Evolutionary conservation across 1,140 invertebrate species (phyloP).

Genomic region (Stegodyphus mimosarum): DNA sequence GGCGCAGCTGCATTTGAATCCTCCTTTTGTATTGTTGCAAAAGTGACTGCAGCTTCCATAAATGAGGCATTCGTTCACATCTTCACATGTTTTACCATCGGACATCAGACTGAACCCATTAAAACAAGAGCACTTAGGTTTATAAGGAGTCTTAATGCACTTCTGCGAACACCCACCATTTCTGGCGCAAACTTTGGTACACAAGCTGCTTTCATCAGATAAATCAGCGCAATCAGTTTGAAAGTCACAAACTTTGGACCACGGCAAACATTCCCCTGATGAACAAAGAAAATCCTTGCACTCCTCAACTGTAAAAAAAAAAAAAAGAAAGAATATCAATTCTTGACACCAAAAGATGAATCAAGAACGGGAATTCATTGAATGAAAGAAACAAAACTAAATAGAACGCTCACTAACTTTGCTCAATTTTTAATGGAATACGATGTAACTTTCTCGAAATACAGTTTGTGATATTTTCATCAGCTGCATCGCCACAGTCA

Average conservation of each 20-base stretch:
- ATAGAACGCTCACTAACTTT: too few relatives aligned
- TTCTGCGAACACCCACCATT: conserved; percentile 96
- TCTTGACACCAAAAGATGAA: too few relatives aligned
- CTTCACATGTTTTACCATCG: conserved; percentile 79
- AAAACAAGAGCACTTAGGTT: conserved; percentile 76
- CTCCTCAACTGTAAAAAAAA: not conserved
- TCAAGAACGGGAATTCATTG: too few relatives aligned
- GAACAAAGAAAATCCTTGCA: conserved; percentile 71
- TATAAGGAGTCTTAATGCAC: conserved; percentile 87
- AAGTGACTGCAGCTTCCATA: conserved; percentile 90
- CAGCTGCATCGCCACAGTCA: conserved; percentile 84
- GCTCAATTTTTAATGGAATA: too few relatives aligned
- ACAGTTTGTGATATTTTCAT: conserved; percentile 72
- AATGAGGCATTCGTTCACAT: conserved; percentile 88
- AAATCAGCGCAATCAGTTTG: conserved; percentile 60
- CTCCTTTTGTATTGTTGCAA: conserved; percentile 90
- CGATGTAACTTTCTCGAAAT: too few relatives aligned
- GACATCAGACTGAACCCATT: conserved; percentile 76
- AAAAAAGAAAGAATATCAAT: too few relatives aligned
- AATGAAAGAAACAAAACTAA: not conserved
- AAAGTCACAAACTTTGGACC: conserved; percentile 57
- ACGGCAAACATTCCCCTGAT: conserved; percentile 74
- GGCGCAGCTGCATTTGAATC: conserved; percentile 91
- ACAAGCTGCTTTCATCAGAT: conserved; percentile 55
- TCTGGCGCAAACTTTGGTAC: conserved; percentile 78